Evolutionary conservation across 35 echinoderm and acorn worm species (phyloP), one percentile per base, ranked within the genome.

Genomic region (Eucidaris tribuloides): DNA sequence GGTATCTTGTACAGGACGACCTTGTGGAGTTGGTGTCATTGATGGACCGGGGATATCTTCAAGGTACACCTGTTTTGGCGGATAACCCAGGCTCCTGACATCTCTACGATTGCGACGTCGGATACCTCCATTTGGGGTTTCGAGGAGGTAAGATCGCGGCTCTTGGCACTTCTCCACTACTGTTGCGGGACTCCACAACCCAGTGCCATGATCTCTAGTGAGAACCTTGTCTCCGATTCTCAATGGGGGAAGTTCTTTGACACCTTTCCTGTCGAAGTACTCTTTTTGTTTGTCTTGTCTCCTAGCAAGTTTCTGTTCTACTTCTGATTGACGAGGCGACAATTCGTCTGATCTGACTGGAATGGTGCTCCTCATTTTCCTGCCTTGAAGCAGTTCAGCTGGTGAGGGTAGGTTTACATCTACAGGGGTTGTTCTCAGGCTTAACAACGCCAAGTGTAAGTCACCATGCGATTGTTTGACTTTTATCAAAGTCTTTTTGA

Each of bases 371-470:
- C 48, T 17, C 7, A 85, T 74, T 42, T 85, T 84, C 0, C 71
- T 7, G 4, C 62, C 48, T 45, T 82, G 79, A 2, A 91, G 89
- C 49, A 84, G 45, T 62, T 91, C 89, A 17, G 88, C 71, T 33
- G 81, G 81, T 23, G 88, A 91, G 22, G 81, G 88, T 58, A 91
- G 19, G 27, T 46, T 32, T 13, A 29, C 78, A 43, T 84, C 81
- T 34, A 91, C 32, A 30, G 39, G 81, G 35, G 82, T 91, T 35
- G 81, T 85, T 63, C 81, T 24, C 0, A 65, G 81, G 19, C 81
- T 79, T 30, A 91, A 24, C 0, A 91, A 54, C 64, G 81, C 81
- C 35, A 77, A 36, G n/a, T 91, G 44, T 17, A 77, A 35, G 56
- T 84, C 81, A 42, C 32, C 40, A 18, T 79, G 25, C n/a, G n/a